Percentiles rank a stretch among this genome's conserved stretches.
These are phyloP conservation scores for Sebastes oblongus DNA, from an alignment of 2,797 vertebrate genomes.

Conservation along the genomic window DNA sequence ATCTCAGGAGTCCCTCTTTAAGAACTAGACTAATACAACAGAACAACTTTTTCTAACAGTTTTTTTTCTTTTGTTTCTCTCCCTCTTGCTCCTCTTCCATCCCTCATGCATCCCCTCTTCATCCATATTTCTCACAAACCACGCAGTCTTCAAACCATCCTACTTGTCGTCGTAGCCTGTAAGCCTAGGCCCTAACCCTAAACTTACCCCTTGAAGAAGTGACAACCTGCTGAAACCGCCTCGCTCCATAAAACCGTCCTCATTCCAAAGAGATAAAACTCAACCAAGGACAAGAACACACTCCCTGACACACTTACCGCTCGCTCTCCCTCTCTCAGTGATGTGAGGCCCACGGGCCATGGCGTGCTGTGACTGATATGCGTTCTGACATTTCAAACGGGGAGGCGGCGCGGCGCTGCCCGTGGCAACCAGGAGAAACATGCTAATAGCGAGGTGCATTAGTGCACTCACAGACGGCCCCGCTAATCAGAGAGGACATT, in stretches of 20 bases:
- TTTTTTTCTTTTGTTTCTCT: not conserved
- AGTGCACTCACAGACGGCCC: conserved; percentile 72
- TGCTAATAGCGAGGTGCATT: conserved; percentile 84
- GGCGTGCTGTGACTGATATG: conserved; percentile 74
- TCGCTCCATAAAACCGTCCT: conserved; percentile 39
- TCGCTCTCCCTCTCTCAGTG: conserved; percentile 12
- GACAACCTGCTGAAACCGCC: conserved; percentile 34
- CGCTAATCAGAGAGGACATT: conserved; percentile 76
- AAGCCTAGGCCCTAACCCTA: conserved; percentile 3
- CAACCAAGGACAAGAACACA: conserved; percentile 54
- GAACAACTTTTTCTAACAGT: not conserved
- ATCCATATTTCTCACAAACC: not conserved
- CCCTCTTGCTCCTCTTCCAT: too few species aligned
- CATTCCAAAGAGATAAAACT: conserved; percentile 60
- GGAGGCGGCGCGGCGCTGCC: conserved; percentile 71
- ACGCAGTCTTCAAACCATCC: not conserved
- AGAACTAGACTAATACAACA: not conserved
- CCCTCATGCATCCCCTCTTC: too few species aligned
- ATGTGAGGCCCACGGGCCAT: conserved; percentile 59
- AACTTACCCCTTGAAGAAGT: conserved; percentile 28
- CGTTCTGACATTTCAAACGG: conserved; percentile 74
- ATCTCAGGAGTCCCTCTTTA: not conserved
- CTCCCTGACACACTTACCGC: conserved; percentile 39
- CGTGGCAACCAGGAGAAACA: conserved; percentile 81
- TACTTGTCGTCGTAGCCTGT: not conserved